Conservation (phyloP, 2,888 invertebrate genomes). For the Eupeodes latifasciatus region DNA sequence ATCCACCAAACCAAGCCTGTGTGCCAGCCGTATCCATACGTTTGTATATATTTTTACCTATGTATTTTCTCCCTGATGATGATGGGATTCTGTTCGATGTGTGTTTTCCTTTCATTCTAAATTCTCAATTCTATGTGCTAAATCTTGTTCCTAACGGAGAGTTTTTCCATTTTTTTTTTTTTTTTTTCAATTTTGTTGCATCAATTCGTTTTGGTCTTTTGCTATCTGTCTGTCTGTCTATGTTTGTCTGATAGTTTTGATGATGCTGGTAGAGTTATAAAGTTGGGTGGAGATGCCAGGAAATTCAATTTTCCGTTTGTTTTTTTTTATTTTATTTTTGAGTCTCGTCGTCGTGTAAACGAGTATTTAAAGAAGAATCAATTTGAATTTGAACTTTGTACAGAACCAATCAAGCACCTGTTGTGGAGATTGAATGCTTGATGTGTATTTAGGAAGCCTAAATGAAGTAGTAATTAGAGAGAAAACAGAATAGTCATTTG, state of each 20-base stretch:
- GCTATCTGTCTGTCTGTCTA: background rate
- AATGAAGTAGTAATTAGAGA: too few relatives aligned
- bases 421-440: background rate
- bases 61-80: constrained; percentile 17
- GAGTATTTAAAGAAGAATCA: constrained; percentile 7
- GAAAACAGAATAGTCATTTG: too few relatives aligned
- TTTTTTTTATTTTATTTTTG: background rate
- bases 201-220: constrained; percentile 39
- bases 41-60: background rate
- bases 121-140: constrained; percentile 36
- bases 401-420: background rate
- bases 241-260: constrained; percentile 9
- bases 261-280: constrained; percentile 1
- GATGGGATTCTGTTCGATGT: background rate
- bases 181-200: background rate
- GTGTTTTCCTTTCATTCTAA: constrained; percentile 42
- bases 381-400: constrained; percentile 7
- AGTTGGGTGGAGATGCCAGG: constrained; percentile 35
- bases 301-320: constrained; percentile 32
- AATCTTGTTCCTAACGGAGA: constrained; percentile 68
- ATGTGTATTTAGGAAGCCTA: background rate
- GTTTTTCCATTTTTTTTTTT: constrained; percentile 38
- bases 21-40: constrained; percentile 14
- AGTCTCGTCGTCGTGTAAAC: background rate
- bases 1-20: background rate